Evolutionary conservation across 2,113 vertebrate species (phyloP), one percentile per base, ranked within the genome.

Genomic region (Pleuronectes platessa): DNA sequence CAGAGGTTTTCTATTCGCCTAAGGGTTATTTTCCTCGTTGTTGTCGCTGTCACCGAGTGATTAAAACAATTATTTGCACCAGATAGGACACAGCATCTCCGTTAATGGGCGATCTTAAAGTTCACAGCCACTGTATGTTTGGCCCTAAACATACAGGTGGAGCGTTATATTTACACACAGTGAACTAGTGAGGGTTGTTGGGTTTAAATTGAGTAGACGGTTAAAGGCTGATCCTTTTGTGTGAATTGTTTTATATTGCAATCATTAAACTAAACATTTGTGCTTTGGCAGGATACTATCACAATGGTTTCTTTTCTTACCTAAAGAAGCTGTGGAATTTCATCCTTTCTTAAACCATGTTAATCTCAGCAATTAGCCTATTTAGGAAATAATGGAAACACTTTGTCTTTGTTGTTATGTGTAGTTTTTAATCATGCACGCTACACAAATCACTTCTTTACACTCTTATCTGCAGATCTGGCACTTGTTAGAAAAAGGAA

Each of bases 301-400:
- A 80, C 75, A 84, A 65, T 45, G 62, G 27, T n/a, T 58, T 42
- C 42, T 42, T 61, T 79, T 77, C 42, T 83, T 53, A 62, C 12
- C 37, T 35, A 17, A 60, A 49, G 45, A 68, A 79, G 35, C 68
- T 69, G 3, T 65, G 58, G 53, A 68, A 71, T 86, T 63, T 67
- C 49, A 66, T 53, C 27, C 20, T n/a, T 61, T 64, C 68, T 61
- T 4, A 71, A 84, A 51, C 40, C 21, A 42, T 20, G 60, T 8
- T 85, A 88, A 87, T 78, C 76, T 66, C 37, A 11, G 24, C n/a
- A 62, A 71, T 66, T 49, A 67, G 1, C 40, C 27, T 3, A 11
- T 40, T 62, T 31, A 1, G 23, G 24, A 17, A 74, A 72, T 60
- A 47, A 55, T 21, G 13, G 17, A n/a, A 37, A 14, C 11, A 40